Conservation (phyloP, 2,113 vertebrate genomes). For the Isurus oxyrinchus region DNA sequence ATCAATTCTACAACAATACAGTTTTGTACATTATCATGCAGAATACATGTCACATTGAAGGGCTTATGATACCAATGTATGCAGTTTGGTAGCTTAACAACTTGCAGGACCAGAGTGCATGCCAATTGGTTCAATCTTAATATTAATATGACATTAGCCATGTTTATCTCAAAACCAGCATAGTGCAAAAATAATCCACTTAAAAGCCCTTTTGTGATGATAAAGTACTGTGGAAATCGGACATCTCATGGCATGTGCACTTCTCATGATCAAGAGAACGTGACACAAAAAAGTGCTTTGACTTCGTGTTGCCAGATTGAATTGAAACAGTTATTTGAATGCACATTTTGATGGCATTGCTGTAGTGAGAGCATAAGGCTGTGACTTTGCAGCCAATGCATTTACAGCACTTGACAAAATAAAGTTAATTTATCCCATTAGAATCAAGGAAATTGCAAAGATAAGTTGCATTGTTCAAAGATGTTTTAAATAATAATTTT, state of each 20-base stretch:
- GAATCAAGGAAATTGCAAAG: neutral
- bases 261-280: neutral
- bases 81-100: neutral
- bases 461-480: neutral
- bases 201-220: neutral
- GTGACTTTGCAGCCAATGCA: neutral
- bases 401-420: neutral
- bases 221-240: neutral
- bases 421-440: neutral
- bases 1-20: neutral
- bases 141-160: neutral
- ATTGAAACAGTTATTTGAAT: neutral
- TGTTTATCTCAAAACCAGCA: neutral
- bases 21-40: neutral
- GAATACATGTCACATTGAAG: neutral
- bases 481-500: neutral
- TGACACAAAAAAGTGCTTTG: neutral
- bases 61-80: neutral
- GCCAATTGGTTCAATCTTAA: neutral
- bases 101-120: neutral
- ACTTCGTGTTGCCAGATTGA: neutral
- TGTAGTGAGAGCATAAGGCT: neutral
- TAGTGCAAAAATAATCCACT: neutral
- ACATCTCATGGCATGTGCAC: neutral
- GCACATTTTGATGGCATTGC: neutral